Conservation (phyloP, 2,888 invertebrate species). For the Acleris holmiana region DNA sequence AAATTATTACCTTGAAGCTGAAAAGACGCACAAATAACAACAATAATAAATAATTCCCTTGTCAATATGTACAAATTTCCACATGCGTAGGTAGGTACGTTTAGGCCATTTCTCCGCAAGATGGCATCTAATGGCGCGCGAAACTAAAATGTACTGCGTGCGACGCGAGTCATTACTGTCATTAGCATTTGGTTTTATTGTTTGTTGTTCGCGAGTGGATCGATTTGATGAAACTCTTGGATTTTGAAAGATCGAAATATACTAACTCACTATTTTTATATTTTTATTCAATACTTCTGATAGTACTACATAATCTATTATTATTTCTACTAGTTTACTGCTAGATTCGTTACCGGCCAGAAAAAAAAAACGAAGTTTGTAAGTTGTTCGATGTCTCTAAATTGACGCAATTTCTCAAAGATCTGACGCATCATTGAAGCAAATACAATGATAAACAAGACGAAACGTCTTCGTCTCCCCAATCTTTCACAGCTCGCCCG, state of each 20-base stretch:
- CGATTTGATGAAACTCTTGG: slow-evolving; percentile 32
- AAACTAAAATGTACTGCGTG: slow-evolving; percentile 42
- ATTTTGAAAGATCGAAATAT: neutral
- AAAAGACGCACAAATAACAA: neutral
- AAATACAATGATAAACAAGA: slow-evolving; percentile 37
- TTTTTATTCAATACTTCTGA: too few species aligned
- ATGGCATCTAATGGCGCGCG: slow-evolving; percentile 45
- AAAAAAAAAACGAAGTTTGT: too few species aligned
- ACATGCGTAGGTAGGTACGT: slow-evolving; percentile 40
- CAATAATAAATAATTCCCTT: neutral
- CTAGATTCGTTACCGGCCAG: too few species aligned
- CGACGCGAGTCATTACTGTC: slow-evolving; percentile 52
- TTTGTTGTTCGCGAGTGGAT: slow-evolving; percentile 50
- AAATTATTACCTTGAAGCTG: too few species aligned
- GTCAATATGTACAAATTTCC: slow-evolving; percentile 34
- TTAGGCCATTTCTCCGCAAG: slow-evolving; percentile 43
- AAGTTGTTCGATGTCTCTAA: neutral
- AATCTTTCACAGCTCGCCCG: slow-evolving; percentile 37
- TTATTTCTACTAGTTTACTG: too few species aligned
- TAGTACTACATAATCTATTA: too few species aligned
- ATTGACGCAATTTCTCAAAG: neutral
- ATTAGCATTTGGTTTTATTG: slow-evolving; percentile 55
- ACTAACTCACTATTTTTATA: neutral
- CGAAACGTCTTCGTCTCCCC: slow-evolving; percentile 33
- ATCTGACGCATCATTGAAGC: slow-evolving; percentile 8